Conservation (phyloP, 2,888 invertebrate species). For the Apodemia mormo region DNA sequence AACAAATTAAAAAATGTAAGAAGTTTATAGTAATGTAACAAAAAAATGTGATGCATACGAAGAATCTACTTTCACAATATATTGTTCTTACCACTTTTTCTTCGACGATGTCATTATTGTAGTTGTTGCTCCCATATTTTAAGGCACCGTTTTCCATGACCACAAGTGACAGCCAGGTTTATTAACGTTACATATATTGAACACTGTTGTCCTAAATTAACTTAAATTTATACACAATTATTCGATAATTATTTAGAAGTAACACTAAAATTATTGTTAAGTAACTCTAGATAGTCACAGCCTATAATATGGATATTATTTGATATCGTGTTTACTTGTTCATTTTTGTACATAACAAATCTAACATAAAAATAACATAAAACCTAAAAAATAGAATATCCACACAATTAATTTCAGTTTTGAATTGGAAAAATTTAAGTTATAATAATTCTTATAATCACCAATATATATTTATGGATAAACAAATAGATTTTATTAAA, state of each 20-base stretch:
- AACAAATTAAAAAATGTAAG: too few relatives aligned
- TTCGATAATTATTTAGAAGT: conserved; percentile 28
- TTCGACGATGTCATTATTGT: conserved; percentile 75
- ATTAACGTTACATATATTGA: conserved; percentile 38
- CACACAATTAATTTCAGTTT: background rate
- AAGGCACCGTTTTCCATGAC: conserved; percentile 83
- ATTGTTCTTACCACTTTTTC: conserved; percentile 75
- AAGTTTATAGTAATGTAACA: too few relatives aligned
- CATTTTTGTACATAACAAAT: conserved; percentile 2
- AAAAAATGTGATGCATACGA: background rate
- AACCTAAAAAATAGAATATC: conserved; percentile 19
- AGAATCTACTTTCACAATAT: conserved; percentile 3
- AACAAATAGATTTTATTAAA: too few relatives aligned
- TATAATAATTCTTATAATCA: background rate
- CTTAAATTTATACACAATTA: conserved; percentile 38
- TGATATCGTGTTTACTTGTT: conserved; percentile 20
- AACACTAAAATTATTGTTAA: conserved; percentile 24
- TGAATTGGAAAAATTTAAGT: too few relatives aligned
- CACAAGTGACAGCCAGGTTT: conserved; percentile 69
- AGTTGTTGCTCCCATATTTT: conserved; percentile 80
- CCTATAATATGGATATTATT: conserved; percentile 27
- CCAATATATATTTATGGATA: background rate
- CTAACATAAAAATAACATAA: conserved; percentile 18
- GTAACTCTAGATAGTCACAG: conserved; percentile 33
- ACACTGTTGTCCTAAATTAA: conserved; percentile 39